Base-by-base conservation (phyloP, 2,888 invertebrate species). In the Caenorhabditis sulstoni region DNA sequence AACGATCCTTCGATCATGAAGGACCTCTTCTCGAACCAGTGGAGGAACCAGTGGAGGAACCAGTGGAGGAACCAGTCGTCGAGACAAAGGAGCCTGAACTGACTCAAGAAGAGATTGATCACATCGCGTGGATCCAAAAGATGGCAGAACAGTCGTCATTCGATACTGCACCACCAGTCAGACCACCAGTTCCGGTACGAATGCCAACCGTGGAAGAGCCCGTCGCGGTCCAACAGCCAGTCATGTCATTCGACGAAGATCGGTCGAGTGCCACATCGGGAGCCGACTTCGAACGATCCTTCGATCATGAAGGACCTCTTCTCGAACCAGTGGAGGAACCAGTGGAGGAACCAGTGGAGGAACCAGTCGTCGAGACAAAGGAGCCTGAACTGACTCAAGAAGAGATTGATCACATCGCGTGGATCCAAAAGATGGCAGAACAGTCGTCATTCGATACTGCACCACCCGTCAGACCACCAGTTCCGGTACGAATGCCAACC, bases 231-330 rank as follows among this genome's bases (percentile, higher is more conserved):
- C 58, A 64, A 39, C 20, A 57, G 37, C n/a, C 18, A 49, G 18
- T 37, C 8, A 35, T 18, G 22, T 45, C 45, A 4, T 14, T 16
- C 16, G 47, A 47, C 11, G 47, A 61, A 61, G 61, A 59, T 22
- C 23, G 58, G 29, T 73, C 73, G 8, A 50, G 41, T 45, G 79
- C 79, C 29, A 79, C 74, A 16, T 74, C 74, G 1, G 74, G 74
- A 14, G 79, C 79, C 14, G 74, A 79, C 14, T 47, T 59, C 52
- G 68, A 59, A 14, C 20, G 50, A 29, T 71, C 61, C 8, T 61
- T 59, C 41, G 50, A 59, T 16, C 49, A 65, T 8, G 61, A 61
- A 23, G 22, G 29, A 3, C 47, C 47, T 12, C 16, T 45, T 39
- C 47, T 47, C n/a, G 61, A 45, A 12, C 61, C 44, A 23, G 23